Conservation (phyloP, 23 tunicate genomes). For the Trididemnum nubilum region DNA sequence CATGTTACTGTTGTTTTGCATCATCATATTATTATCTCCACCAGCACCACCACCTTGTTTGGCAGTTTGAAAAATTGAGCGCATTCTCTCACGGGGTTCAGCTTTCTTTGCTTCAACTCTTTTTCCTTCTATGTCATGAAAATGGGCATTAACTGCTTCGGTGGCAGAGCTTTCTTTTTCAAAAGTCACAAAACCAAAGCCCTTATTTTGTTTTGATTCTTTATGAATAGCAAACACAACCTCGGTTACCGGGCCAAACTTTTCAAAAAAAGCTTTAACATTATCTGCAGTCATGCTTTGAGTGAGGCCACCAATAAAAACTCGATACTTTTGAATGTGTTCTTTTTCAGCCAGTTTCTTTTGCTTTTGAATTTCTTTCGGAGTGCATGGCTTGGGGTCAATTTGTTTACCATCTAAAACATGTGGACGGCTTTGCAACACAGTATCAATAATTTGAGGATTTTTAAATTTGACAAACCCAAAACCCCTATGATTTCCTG, state of each 20-base stretch:
- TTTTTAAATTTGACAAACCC: conserved; percentile 52
- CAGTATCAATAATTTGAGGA: conserved; percentile 22
- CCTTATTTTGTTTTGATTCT: conserved; percentile 46
- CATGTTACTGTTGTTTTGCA: no score
- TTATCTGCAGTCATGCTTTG: conserved; percentile 41
- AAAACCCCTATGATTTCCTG: conserved; percentile 37
- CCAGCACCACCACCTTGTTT: no score
- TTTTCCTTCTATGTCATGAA: conserved; percentile 49
- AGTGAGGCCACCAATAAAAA: conserved; percentile 52
- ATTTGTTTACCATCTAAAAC: conserved; percentile 48
- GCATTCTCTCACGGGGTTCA: conserved; percentile 32
- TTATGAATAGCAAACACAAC: conserved; percentile 51
- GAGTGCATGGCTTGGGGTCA: conserved; percentile 64
- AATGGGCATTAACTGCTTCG: conserved; percentile 35
- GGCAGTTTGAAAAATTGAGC: no score
- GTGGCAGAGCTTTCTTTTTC: no score
- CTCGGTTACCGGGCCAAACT: conserved; percentile 39
- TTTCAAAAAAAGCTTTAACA: conserved; percentile 36
- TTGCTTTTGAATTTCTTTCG: conserved; percentile 48
- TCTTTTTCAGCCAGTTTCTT: conserved; percentile 41
- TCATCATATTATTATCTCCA: no score
- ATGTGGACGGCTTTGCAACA: conserved; percentile 43
- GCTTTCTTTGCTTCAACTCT: conserved; percentile 54
- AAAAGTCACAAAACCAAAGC: conserved; percentile 71
- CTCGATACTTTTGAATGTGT: conserved; percentile 38